Base-by-base conservation (phyloP, 2,888 invertebrate species). In the Daptonema setosum region DNA sequence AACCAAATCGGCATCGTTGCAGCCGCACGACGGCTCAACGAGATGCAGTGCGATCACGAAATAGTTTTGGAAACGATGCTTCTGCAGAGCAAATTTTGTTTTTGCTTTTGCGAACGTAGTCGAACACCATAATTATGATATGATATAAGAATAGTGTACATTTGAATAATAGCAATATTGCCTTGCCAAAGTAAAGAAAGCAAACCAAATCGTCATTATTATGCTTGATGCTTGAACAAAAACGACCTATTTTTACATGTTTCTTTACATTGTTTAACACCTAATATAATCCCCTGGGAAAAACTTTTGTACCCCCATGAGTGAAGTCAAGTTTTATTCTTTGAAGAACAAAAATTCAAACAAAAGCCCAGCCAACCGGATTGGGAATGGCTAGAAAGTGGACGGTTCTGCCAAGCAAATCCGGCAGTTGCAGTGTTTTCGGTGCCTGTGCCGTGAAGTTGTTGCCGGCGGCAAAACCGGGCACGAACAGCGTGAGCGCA, bases 351-450 rank as follows among this genome's bases (percentile, higher is more conserved):
- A n/a, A n/a, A n/a, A n/a, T n/a, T n/a, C n/a, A n/a, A n/a, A n/a
- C n/a, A n/a, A n/a, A n/a, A n/a, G n/a, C n/a, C n/a, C n/a, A n/a
- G n/a, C 45, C 45, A 3, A 52, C 52, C 22, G 52, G 52, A 26
- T 30, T 52, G 2, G 52, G 52, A 5, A 52, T 52, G 52, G 52
- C 52, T 8, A 52, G 52, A 52, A 52, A 52, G 52, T 30, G 52
- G 8, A 30, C 22, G 2, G 2, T 22, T 8, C 20, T 52, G 52
- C 29, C 28, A 20, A 29, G 29, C 24, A 52, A 24, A 2, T 52
- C 30, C 22, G 52, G 52, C 52, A 52, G 28, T 30, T 52, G 28
- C n/a, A 29, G 26, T 5, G 29, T 30, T 28, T n/a, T 11, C 26
- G 26, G 20, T 5, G 11, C 26, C 20, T 30, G 22, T 5, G 22